Percentiles rank a stretch among this genome's conserved stretches.
phyloP scores from a whole-genome alignment of 1,140 invertebrate genomes.

The Leptonema lineaticorne region DNA sequence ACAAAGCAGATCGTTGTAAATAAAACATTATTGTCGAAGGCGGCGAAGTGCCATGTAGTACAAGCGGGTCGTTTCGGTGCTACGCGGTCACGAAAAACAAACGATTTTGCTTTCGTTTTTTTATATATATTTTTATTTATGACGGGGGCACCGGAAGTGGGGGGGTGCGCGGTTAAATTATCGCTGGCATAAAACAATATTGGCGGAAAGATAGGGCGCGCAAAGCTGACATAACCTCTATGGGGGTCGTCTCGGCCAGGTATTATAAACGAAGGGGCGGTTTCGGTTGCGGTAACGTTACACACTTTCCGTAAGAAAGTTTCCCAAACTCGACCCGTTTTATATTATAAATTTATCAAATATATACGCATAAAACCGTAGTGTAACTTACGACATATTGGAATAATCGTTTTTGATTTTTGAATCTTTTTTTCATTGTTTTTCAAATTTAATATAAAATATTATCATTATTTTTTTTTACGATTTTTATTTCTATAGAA shows the following conservation, averaged over 20 bases:
- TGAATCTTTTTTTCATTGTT: too few relatives aligned
- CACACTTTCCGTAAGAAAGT: neutral
- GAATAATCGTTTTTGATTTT: too few relatives aligned
- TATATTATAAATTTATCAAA: too few relatives aligned
- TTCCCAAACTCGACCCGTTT: too few relatives aligned
- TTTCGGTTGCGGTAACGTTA: too few relatives aligned
- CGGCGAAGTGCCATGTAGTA: slow-evolving; percentile 1
- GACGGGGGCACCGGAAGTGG: too few relatives aligned
- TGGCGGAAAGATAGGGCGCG: slow-evolving; percentile 30
- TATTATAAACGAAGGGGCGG: too few relatives aligned
- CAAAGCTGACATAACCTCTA: slow-evolving; percentile 27
- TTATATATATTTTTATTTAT: slow-evolving; percentile 35
- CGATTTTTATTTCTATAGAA: too few relatives aligned
- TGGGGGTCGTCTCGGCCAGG: slow-evolving; percentile 21
- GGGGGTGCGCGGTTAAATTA: slow-evolving; percentile 38
- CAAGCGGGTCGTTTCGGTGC: neutral
- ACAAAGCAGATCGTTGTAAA: neutral
- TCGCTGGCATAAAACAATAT: slow-evolving; percentile 40
- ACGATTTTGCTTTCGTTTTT: slow-evolving; percentile 1
- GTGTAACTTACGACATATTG: too few relatives aligned
- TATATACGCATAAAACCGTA: too few relatives aligned
- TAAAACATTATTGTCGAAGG: slow-evolving; percentile 16
- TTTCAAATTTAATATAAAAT: too few relatives aligned
- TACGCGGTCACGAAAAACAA: slow-evolving; percentile 24
- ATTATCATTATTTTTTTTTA: too few relatives aligned